Conservation (phyloP, 2,797 vertebrate species). For the Notoglanidium macrostoma region DNA sequence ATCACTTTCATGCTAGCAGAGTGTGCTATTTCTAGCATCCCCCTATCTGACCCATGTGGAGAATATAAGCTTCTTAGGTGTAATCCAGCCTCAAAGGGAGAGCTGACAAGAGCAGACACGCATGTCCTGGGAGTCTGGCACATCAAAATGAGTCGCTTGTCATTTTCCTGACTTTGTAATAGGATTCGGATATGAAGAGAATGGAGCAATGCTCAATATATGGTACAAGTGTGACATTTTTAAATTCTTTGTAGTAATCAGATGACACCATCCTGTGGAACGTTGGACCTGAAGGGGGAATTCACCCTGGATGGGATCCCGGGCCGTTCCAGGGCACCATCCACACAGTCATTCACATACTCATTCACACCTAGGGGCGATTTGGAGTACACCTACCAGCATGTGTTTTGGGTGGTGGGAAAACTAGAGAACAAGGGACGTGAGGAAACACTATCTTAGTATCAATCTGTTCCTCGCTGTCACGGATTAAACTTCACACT, state of each 20-base stretch:
- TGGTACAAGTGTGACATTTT: background rate
- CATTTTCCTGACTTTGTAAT: background rate
- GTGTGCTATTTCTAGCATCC: constrained; percentile 42
- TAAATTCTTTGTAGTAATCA: background rate
- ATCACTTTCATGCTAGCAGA: background rate
- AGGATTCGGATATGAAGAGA: background rate
- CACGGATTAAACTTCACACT: background rate
- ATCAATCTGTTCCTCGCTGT: background rate
- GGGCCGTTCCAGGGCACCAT: background rate
- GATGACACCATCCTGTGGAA: background rate
- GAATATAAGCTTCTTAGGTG: constrained; percentile 77
- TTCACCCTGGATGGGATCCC: background rate
- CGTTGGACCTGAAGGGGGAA: background rate
- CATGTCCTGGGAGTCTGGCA: constrained; percentile 23
- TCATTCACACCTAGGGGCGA: background rate
- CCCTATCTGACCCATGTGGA: constrained; percentile 51
- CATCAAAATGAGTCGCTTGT: background rate
- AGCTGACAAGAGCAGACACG: constrained; percentile 30
- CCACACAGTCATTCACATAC: background rate
- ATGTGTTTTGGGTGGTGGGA: background rate
- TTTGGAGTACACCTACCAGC: background rate
- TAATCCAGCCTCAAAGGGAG: constrained; percentile 71
- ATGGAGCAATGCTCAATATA: background rate
- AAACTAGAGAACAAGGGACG: background rate
- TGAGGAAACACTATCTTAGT: background rate